Conservation (phyloP, 1,140 invertebrate species). For the Pogonomyrmex californicus region DNA sequence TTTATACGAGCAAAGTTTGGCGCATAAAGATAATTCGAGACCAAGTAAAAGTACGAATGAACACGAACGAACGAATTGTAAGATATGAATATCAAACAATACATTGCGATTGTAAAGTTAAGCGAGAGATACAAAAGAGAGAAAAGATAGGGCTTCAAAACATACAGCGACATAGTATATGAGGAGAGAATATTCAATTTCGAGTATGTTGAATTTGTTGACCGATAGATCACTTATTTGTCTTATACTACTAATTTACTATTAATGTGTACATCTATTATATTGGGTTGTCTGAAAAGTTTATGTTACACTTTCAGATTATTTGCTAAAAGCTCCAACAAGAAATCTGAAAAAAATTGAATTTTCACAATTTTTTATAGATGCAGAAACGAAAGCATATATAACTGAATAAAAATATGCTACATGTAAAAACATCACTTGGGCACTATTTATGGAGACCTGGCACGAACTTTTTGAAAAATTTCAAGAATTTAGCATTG, state of each 20-base stretch:
- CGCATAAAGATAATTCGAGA: neutral
- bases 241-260: conserved; percentile 76
- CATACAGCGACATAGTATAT: neutral
- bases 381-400: neutral
- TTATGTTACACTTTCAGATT: neutral
- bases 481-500: conserved; percentile 78
- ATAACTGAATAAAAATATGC: conserved; percentile 2
- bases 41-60: too few relatives aligned
- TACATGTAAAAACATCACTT: neutral
- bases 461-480: conserved; percentile 61
- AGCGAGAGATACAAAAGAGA: too few relatives aligned
- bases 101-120: too few relatives aligned
- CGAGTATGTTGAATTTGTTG: conserved; percentile 1
- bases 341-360: neutral
- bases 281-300: conserved; percentile 20
- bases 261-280: conserved; percentile 76
- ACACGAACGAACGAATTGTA: too few relatives aligned
- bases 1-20: conserved; percentile 2
- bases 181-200: neutral
- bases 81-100: too few relatives aligned
- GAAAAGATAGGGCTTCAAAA: too few relatives aligned
- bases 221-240: conserved; percentile 8
- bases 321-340: neutral
- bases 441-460: neutral
- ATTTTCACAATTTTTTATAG: neutral